Base-by-base conservation (phyloP, 2,888 invertebrate species). In the Anorthoa munda region DNA sequence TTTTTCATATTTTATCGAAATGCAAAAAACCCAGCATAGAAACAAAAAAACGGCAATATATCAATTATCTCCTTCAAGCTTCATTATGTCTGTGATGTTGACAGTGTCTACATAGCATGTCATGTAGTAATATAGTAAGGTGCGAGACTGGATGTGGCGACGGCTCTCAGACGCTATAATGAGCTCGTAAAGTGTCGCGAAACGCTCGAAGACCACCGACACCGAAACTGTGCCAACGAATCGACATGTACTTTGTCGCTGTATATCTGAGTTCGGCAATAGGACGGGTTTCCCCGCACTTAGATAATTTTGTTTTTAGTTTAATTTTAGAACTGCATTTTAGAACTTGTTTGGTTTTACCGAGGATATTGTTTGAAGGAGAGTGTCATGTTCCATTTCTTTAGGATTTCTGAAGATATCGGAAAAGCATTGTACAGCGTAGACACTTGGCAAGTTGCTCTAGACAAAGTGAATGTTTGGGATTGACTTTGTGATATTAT, bases 121-220 rank as follows among this genome's bases (percentile, higher is more conserved):
- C 74, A 77, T 86, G 71, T 75, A 80, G 80, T 82, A 83, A 81
- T 76, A 86, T 86, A 83, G 84, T 77, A 78, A 83, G 72, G 78
- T 75, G 86, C 66, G 72, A 72, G 80, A 84, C 72, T 73, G 60
- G 66, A 46, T 60, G 76, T 59, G 75, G 68, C 70, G 80, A 80
- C 83, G 53, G 64, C 64, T 71, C 72, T 70, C 82, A 89, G 90
- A 89, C 88, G 77, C 72, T 73, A 80, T 89, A 88, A 88, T 83
- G 87, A 87, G 82, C 76, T 86, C 85, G 82, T 89, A 87, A 89
- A 87, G 67, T 85, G 86, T 86, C 86, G 68, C 78, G 81, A 66
- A 77, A 80, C 78, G 69, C 65, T 70, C 77, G 75, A 69, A 83
- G 84, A 85, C 88, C 85, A 88, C 89, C 85, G 78, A 81, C 72